phyloP scores from a whole-genome alignment of 2,888 invertebrate species.

The Dolichomitus sp. region DNA sequence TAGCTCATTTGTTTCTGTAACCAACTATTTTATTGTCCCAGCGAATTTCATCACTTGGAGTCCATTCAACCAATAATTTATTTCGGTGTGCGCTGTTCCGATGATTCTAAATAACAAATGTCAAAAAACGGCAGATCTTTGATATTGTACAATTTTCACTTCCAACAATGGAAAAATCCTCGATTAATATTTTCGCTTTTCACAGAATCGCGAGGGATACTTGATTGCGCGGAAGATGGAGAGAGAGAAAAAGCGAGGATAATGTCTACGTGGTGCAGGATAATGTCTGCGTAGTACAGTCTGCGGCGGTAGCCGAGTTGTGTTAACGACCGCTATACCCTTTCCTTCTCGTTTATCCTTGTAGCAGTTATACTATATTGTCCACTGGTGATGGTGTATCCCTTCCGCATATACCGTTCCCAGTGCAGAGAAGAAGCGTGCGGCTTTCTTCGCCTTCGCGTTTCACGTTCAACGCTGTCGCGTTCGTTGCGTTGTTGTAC shows the following conservation, averaged over 20 bases:
- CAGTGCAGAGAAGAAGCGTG: slow-evolving; percentile 13
- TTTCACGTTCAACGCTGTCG: slow-evolving; percentile 35
- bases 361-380: slow-evolving; percentile 45
- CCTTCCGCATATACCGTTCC: slow-evolving; percentile 44
- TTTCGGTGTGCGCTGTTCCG: too few species aligned
- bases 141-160: background rate
- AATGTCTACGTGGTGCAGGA: background rate
- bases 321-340: slow-evolving; percentile 47
- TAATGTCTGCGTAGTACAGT: slow-evolving; percentile 3
- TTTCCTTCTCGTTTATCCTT: slow-evolving; percentile 46
- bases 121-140: too few species aligned
- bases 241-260: slow-evolving; percentile 1
- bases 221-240: slow-evolving; percentile 20
- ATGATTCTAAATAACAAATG: too few species aligned
- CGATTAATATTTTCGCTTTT: background rate
- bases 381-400: slow-evolving; percentile 36
- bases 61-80: too few species aligned
- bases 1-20: too few species aligned
- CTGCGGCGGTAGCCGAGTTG: slow-evolving; percentile 36
- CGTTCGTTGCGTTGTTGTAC: slow-evolving; percentile 35
- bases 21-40: too few species aligned
- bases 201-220: slow-evolving; percentile 5
- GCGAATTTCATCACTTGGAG: too few species aligned
- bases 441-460: slow-evolving; percentile 32
- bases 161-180: background rate